These are phyloP conservation scores for Platypus cylindrus DNA, from an alignment of 2,888 invertebrate species.

Conservation along the genomic window DNA sequence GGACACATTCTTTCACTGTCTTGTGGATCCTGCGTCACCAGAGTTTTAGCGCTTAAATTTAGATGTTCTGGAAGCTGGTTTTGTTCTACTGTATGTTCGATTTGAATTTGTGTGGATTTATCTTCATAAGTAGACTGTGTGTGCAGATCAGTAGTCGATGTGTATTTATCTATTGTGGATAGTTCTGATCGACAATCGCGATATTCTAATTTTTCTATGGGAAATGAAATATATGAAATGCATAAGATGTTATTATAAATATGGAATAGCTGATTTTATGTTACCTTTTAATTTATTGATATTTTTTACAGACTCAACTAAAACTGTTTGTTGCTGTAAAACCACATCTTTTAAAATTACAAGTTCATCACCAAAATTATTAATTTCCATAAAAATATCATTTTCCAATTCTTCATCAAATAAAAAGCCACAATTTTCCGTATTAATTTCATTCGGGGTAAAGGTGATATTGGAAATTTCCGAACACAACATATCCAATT, in stretches of 20 bases:
- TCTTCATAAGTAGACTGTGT: constrained; percentile 16
- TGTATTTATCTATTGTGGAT: constrained; percentile 19
- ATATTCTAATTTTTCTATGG: constrained; percentile 18
- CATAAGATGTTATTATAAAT: constrained; percentile 1
- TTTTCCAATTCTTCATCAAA: constrained; percentile 48
- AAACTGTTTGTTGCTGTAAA: constrained; percentile 38
- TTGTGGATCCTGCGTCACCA: too few species aligned
- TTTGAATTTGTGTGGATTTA: constrained; percentile 20
- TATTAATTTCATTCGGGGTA: constrained; percentile 39
- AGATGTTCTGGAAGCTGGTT: too few species aligned
- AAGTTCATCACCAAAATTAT: constrained; percentile 50
- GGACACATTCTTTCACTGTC: constrained; percentile 52
- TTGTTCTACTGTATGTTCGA: too few species aligned
- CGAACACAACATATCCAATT: constrained; percentile 50
- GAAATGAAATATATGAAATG: constrained; percentile 7
- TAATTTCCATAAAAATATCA: constrained; percentile 50
- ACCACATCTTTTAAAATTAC: constrained; percentile 43
- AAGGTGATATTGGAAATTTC: constrained; percentile 37
- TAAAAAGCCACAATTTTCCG: constrained; percentile 49
- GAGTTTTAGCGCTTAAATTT: too few species aligned
- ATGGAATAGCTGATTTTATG: background rate
- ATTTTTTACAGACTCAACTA: constrained; percentile 37
- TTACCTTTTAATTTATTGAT: constrained; percentile 36
- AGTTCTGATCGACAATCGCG: constrained; percentile 15
- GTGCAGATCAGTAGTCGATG: constrained; percentile 17